Evolutionary conservation across 2,888 invertebrate species (phyloP), one percentile per base, ranked within the genome.

Genomic region (Dryadula phaetusa): DNA sequence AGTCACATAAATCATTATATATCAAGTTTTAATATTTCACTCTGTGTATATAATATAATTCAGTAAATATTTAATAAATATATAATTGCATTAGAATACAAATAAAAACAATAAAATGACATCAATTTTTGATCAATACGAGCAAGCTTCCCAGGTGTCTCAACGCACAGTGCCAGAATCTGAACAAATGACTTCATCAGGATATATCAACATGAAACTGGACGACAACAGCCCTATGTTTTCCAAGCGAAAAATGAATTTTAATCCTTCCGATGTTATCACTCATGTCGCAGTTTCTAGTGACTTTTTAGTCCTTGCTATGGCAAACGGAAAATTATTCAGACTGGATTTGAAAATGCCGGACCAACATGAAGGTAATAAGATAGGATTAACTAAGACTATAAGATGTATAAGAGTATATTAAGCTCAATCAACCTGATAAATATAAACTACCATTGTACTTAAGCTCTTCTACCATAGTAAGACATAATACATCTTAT

Each of bases 171-270:
- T 85, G 60, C 83, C 85, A 34, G 80, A 81, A n/a, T 70, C 85
- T 0, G 90, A 89, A 70, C 85, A 90, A 14, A 88, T 92, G 87
- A 89, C 93, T 5, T 92, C 90, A 7, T 93, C 93, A 2, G 93
- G 93, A 2, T 93, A 93, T 72, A 92, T 94, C 52, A 93, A 87
- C 68, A 91, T 93, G 87, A 88, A 92, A 64, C 80, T 95, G 20
- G 95, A 95, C 77, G 95, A 96, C 76, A 97, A 97, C 73, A 93
- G 94, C 18, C 97, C 98, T 8, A 98, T 98, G 84, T 98, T 98
- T 85, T 95, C 95, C 37, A 98, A 97, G 84, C 95, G 96, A 73
- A 96, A 95, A 85, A 96, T 97, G 87, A 95, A 95, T 76, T 95
- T 97, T 73, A 95, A 95, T 69, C 96, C 98, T 0, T 94, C 96